phyloP scores from a whole-genome alignment of 2,797 vertebrate species.

The Paramormyrops hopkinsi region DNA sequence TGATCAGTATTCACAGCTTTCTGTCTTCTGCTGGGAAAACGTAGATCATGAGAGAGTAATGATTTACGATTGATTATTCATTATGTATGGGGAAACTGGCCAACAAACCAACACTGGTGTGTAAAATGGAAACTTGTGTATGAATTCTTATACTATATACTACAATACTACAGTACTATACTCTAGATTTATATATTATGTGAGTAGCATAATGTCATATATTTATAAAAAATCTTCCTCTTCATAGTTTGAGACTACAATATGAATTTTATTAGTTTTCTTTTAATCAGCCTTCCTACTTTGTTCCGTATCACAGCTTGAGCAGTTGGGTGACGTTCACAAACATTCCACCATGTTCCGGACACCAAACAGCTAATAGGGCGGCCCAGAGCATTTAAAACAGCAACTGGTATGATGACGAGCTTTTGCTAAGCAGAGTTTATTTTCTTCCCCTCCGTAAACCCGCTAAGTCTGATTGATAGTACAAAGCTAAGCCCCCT shows the following conservation, averaged over 20 bases:
- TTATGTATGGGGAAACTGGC: neutral
- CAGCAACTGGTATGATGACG: neutral
- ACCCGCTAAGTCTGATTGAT: constrained; percentile 11
- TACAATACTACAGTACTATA: neutral
- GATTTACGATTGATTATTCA: neutral
- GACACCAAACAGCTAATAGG: neutral
- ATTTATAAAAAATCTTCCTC: neutral
- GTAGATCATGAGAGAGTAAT: neutral
- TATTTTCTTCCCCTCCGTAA: neutral
- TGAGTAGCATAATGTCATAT: neutral
- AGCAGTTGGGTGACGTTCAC: neutral
- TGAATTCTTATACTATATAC: neutral
- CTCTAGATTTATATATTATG: neutral
- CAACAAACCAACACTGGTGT: neutral
- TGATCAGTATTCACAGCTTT: neutral
- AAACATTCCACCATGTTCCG: neutral
- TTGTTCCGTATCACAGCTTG: neutral
- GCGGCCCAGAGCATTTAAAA: neutral
- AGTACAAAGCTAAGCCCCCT: neutral
- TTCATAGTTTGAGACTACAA: neutral
- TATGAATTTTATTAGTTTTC: neutral
- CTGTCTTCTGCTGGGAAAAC: neutral
- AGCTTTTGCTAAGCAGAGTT: neutral
- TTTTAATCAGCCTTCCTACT: neutral
- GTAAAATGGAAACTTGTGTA: neutral